phyloP scores from a whole-genome alignment of 2,888 invertebrate genomes.

The Microchrysa polita region DNA sequence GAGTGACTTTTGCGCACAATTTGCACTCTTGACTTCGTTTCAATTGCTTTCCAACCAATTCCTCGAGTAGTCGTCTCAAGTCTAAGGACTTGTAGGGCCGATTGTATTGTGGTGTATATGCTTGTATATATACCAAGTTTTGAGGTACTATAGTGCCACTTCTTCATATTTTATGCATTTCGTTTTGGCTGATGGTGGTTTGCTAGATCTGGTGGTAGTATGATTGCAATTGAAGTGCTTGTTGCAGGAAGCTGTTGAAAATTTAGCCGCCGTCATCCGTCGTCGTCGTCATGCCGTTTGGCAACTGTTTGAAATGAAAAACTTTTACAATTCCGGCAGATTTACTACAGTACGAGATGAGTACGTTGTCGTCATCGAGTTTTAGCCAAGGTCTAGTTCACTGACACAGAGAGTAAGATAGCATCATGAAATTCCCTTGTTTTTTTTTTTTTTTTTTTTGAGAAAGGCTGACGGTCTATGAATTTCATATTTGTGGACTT shows the following conservation, averaged over 20 bases:
- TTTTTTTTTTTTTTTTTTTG: too few species aligned
- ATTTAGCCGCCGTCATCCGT: not conserved
- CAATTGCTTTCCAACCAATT: slow-evolving; percentile 39
- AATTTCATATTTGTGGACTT: slow-evolving; percentile 12
- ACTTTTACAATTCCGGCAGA: not conserved
- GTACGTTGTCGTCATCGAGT: not conserved
- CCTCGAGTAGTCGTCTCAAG: slow-evolving; percentile 15
- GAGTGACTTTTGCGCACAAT: slow-evolving; percentile 41
- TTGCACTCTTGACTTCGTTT: slow-evolving; percentile 30
- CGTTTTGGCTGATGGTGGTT: not conserved
- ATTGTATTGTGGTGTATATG: too few species aligned
- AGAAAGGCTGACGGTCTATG: not conserved
- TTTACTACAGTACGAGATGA: slow-evolving; percentile 7
- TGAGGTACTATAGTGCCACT: not conserved
- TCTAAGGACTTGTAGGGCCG: not conserved
- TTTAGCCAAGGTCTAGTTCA: slow-evolving; percentile 38
- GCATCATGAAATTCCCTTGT: not conserved
- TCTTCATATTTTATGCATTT: not conserved
- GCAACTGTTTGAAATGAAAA: not conserved
- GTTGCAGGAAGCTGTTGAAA: too few species aligned
- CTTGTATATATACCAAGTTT: not conserved
- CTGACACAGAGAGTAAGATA: slow-evolving; percentile 21
- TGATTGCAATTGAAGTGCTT: too few species aligned
- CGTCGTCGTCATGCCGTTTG: too few species aligned
- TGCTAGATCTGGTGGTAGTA: not conserved